Evolutionary conservation across 2,797 vertebrate genomes (phyloP).

Genomic region (Sebastes miniatus): DNA sequence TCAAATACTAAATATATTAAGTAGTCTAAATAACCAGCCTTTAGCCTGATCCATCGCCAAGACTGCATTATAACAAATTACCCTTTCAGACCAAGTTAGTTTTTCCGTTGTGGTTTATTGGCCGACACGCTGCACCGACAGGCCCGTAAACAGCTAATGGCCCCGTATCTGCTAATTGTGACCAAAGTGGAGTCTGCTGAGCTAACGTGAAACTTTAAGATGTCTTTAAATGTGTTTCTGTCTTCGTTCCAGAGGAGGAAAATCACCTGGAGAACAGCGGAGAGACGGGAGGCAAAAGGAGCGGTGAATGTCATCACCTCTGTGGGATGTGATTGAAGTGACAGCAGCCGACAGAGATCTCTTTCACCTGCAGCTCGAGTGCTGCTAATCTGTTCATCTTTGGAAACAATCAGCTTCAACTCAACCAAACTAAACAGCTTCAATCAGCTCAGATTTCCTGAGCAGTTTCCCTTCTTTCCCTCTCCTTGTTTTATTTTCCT

Average conservation of each 20-base stretch:
- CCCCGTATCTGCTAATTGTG: slow-evolving; percentile 35
- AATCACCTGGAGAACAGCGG: neutral
- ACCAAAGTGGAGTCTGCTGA: slow-evolving; percentile 34
- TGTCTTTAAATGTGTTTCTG: slow-evolving; percentile 25
- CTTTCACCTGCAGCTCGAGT: neutral
- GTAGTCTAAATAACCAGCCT: neutral
- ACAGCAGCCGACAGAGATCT: neutral
- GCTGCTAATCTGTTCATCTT: neutral
- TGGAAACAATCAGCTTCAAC: neutral
- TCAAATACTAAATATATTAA: neutral
- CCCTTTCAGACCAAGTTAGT: slow-evolving; percentile 16
- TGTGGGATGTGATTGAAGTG: neutral
- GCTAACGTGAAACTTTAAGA: neutral
- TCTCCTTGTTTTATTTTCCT: slow-evolving; percentile 14
- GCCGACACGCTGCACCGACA: slow-evolving; percentile 27
- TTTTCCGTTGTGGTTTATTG: slow-evolving; percentile 48
- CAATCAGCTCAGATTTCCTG: neutral
- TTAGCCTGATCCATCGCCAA: neutral
- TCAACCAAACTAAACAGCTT: neutral
- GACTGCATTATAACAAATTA: neutral
- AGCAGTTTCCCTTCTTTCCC: neutral
- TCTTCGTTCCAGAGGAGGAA: slow-evolving; percentile 29
- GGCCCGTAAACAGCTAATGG: slow-evolving; percentile 47
- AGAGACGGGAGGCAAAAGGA: neutral
- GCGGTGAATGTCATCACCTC: neutral